These are phyloP conservation scores for Anas flavirostris DNA, from an alignment of 2,797 vertebrate species.

Conservation along the genomic window DNA sequence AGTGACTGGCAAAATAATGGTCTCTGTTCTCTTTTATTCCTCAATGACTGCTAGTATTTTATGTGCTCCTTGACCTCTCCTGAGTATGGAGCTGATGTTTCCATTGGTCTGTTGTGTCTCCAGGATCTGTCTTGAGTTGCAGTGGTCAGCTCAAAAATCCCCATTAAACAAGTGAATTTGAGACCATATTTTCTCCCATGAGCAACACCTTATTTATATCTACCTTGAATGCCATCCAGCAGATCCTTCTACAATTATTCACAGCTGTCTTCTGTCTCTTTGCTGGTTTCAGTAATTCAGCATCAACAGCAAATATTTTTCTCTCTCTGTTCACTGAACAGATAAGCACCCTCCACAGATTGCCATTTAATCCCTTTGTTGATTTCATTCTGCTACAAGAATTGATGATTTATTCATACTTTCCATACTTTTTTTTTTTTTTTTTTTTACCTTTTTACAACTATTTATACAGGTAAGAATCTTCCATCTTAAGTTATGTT, in stretches of 20 bases:
- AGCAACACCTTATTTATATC: not conserved
- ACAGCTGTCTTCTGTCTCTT: not conserved
- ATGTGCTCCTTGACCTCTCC: fast-evolving
- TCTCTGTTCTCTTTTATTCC: not conserved
- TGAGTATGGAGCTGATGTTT: not conserved
- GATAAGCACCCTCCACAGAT: not conserved
- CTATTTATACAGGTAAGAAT: not conserved
- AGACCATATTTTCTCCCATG: not conserved
- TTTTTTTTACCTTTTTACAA: not conserved
- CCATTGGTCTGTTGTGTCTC: not conserved
- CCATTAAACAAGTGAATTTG: not conserved
- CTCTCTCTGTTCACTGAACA: not conserved
- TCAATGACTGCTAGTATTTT: not conserved
- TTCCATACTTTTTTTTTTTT: not conserved
- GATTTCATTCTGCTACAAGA: not conserved
- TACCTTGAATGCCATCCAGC: not conserved
- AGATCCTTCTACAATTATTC: not conserved
- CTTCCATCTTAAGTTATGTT: not conserved
- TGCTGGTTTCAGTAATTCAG: not conserved
- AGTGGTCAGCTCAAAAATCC: not conserved
- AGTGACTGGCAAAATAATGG: not conserved
- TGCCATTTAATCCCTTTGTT: not conserved
- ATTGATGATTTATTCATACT: not conserved
- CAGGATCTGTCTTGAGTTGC: not conserved
- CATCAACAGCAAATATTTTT: not conserved